These are phyloP conservation scores for Otolemur garnettii DNA, from an alignment of 2,113 vertebrate genomes.

Conservation along the genomic window DNA sequence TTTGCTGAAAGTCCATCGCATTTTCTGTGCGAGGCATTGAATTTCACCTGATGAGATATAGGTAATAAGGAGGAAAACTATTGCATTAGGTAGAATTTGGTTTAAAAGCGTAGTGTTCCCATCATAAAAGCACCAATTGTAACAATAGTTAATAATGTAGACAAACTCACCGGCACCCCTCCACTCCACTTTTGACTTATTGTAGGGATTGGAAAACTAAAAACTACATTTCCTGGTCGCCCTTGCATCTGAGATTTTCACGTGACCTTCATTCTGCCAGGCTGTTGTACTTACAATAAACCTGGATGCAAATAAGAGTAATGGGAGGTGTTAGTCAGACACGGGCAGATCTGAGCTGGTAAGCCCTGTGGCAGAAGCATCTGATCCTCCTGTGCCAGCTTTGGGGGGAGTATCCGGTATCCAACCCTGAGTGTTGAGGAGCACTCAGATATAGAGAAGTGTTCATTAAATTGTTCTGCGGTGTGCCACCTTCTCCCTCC, in stretches of 20 bases:
- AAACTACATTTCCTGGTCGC: constrained; percentile 23
- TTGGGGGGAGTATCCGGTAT: background rate
- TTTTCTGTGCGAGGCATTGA: constrained; percentile 31
- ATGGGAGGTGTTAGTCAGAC: background rate
- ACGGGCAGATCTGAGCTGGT: background rate
- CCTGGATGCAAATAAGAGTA: background rate
- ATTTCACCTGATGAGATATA: constrained; percentile 19
- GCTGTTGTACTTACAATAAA: background rate
- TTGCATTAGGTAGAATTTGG: background rate
- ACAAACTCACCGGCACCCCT: background rate
- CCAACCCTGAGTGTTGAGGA: background rate
- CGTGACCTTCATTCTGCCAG: background rate
- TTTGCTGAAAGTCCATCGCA: constrained; percentile 37
- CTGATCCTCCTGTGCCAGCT: background rate
- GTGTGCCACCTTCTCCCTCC: background rate
- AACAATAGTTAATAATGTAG: background rate
- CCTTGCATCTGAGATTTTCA: background rate
- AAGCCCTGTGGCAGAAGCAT: background rate
- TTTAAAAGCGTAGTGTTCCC: background rate
- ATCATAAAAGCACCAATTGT: background rate
- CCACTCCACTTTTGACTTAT: background rate
- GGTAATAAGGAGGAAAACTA: background rate
- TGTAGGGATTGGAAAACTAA: background rate
- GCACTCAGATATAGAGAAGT: background rate
- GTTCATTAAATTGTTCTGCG: background rate